Percentiles rank a stretch among this genome's conserved stretches.
Conservation (phyloP, 2,888 invertebrate genomes). For the Leucophenga maculata region DNA sequence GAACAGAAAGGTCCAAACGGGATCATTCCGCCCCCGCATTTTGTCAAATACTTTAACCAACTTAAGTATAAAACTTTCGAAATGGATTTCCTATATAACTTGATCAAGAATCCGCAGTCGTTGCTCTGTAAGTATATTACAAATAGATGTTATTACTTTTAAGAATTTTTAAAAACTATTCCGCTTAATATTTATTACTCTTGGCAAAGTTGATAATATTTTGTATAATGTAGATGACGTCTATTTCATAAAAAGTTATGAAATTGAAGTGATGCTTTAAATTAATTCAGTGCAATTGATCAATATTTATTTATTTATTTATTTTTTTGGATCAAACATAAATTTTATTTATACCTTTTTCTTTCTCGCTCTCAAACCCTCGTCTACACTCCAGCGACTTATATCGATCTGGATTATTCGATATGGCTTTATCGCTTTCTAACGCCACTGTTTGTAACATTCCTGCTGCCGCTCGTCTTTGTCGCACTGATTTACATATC, state of each 20-base stretch:
- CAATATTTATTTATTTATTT: too few species aligned
- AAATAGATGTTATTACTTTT: background rate
- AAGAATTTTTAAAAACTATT: background rate
- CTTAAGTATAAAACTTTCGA: constrained; percentile 16
- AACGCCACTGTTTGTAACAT: constrained; percentile 86
- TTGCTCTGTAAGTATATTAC: constrained; percentile 61
- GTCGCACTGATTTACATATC: constrained; percentile 86
- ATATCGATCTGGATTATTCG: constrained; percentile 87
- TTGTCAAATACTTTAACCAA: background rate
- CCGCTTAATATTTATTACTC: background rate
- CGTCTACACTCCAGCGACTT: constrained; percentile 77
- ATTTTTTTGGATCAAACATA: background rate
- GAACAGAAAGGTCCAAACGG: background rate
- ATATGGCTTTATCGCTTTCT: constrained; percentile 89
- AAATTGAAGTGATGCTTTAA: too few species aligned
- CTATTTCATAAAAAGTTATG: too few species aligned
- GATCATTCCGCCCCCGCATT: background rate
- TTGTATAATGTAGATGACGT: too few species aligned
- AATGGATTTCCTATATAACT: constrained; percentile 64
- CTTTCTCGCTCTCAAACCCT: background rate
- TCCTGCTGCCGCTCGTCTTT: constrained; percentile 87
- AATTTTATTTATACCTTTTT: constrained; percentile 4
- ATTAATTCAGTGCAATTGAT: too few species aligned
- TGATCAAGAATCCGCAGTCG: constrained; percentile 53
- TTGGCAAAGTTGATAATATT: too few species aligned